Percentiles rank a stretch among this genome's conserved stretches.
Evolutionary conservation across 2,888 invertebrate species (phyloP).

Genomic region (Lampropteryx suffumata): DNA sequence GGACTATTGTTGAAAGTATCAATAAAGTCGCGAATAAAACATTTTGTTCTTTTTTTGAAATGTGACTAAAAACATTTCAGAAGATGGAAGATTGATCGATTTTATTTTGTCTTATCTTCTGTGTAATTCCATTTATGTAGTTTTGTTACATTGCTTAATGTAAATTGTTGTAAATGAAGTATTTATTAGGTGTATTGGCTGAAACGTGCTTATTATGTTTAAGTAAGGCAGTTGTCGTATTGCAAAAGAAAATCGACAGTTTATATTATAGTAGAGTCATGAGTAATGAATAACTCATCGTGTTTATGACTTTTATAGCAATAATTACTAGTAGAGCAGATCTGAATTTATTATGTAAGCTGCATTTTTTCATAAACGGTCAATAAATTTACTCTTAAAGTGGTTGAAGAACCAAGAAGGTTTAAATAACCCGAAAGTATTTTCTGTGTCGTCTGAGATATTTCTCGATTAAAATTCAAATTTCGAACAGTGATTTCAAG

Average conservation of each 20-base stretch:
- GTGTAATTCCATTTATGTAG: too few species aligned
- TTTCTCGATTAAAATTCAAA: too few species aligned
- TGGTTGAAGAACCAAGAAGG: too few species aligned
- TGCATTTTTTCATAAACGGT: too few species aligned
- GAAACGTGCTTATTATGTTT: constrained; percentile 12
- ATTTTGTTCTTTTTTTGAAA: constrained; percentile 54
- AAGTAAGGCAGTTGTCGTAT: constrained; percentile 6
- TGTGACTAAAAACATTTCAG: constrained; percentile 35
- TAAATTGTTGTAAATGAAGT: constrained; percentile 1
- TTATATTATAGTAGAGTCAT: not conserved
- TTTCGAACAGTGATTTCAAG: not conserved
- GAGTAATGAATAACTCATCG: too few species aligned
- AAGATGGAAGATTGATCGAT: constrained; percentile 1
- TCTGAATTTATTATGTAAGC: not conserved
- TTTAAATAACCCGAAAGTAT: too few species aligned
- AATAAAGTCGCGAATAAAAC: constrained; percentile 40
- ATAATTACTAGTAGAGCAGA: too few species aligned
- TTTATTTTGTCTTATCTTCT: constrained; percentile 6
- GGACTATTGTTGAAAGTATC: constrained; percentile 60
- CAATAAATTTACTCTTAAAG: too few species aligned
- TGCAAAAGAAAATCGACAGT: constrained; percentile 2
- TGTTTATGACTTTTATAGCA: not conserved
- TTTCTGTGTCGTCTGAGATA: too few species aligned
- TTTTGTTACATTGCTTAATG: constrained; percentile 13
- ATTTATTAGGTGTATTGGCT: constrained; percentile 10